phyloP scores from a whole-genome alignment of 1,140 invertebrate species.

The Brachionus manjavacas region DNA sequence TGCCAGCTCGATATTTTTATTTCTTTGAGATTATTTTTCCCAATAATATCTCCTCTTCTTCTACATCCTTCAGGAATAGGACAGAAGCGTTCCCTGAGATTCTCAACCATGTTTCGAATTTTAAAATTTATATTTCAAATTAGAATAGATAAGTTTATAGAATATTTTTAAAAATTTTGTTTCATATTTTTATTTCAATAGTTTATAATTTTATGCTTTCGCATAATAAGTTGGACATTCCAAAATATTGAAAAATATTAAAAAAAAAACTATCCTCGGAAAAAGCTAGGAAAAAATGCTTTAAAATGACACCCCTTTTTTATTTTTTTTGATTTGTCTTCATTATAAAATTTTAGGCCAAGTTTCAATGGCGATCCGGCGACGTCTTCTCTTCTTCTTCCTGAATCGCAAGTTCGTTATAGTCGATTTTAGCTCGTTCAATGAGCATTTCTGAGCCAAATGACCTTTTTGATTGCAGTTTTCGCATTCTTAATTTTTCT shows the following conservation, averaged over 20 bases:
- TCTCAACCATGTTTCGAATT: background rate
- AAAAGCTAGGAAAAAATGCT: background rate
- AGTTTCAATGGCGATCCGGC: too few species aligned
- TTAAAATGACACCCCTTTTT: background rate
- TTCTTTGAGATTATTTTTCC: background rate
- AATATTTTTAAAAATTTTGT: background rate
- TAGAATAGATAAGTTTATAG: background rate
- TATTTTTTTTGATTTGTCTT: background rate
- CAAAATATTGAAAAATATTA: background rate
- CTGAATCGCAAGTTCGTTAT: too few species aligned
- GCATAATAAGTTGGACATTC: background rate
- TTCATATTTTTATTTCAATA: background rate
- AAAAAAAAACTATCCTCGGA: background rate
- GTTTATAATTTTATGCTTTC: background rate
- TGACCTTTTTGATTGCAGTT: too few species aligned
- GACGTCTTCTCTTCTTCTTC: too few species aligned
- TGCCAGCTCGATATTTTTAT: background rate
- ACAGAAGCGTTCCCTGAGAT: too few species aligned
- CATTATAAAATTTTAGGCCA: background rate
- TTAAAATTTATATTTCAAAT: background rate
- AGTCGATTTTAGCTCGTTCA: too few species aligned
- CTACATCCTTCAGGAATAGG: too few species aligned
- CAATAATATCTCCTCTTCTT: background rate
- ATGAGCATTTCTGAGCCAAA: too few species aligned
- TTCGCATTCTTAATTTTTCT: too few species aligned